phyloP scores from a whole-genome alignment of 2,888 invertebrate species.

The Clanis bilineata region DNA sequence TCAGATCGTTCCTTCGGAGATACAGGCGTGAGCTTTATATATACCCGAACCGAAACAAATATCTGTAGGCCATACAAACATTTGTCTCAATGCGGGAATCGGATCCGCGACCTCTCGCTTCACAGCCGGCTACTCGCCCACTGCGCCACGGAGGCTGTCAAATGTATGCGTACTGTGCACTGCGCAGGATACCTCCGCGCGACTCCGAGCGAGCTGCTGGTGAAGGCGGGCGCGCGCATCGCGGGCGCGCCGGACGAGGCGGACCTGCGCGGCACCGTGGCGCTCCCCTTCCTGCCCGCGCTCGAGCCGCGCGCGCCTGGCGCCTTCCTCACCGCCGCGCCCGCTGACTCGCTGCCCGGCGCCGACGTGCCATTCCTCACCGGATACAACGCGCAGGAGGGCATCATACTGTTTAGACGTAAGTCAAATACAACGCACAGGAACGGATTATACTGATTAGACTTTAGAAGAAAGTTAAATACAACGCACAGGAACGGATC shows the following conservation, averaged over 20 bases:
- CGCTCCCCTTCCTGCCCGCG: constrained; percentile 83
- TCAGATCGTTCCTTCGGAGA: not conserved
- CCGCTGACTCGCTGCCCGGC: constrained; percentile 71
- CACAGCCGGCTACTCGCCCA: no score
- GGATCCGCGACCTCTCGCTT: no score
- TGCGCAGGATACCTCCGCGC: constrained; percentile 78
- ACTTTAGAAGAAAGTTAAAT: no score
- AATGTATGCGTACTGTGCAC: not conserved
- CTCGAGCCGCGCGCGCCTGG: constrained; percentile 66
- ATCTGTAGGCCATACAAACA: no score
- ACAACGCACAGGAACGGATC: no score
- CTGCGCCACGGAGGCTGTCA: no score
- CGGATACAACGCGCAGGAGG: constrained; percentile 85
- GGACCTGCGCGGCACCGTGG: constrained; percentile 82
- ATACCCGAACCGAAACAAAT: no score
- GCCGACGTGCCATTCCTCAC: constrained; percentile 84
- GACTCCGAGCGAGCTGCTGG: constrained; percentile 81
- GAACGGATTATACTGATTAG: no score
- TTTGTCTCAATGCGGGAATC: no score
- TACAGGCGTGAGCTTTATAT: no score
- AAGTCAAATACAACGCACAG: no score
- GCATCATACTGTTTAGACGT: constrained; percentile 84
- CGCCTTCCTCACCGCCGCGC: constrained; percentile 80
- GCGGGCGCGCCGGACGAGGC: constrained; percentile 61
- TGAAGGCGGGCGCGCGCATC: constrained; percentile 81